Conservation (phyloP, 2,797 vertebrate species). For the Aplochiton taeniatus region DNA sequence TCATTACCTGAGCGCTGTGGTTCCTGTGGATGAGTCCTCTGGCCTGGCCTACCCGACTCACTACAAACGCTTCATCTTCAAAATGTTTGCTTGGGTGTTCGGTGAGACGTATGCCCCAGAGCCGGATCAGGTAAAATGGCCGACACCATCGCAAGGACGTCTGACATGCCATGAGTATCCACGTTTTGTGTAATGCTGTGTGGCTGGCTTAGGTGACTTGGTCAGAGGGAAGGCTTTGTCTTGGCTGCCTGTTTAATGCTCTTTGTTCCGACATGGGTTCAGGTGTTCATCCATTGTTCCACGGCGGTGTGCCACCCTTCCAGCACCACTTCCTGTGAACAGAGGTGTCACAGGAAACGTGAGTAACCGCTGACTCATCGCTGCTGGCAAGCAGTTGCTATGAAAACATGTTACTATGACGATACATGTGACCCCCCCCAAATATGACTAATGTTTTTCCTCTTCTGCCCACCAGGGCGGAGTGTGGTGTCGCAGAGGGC, state of each 20-base stretch:
- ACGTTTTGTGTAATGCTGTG: no score
- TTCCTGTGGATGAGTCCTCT: slow-evolving; percentile 57
- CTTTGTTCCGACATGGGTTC: neutral
- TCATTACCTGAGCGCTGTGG: slow-evolving; percentile 54
- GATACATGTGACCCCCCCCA: no score
- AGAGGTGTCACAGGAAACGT: slow-evolving; percentile 64
- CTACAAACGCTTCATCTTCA: slow-evolving; percentile 70
- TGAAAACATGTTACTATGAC: no score
- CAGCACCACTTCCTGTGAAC: slow-evolving; percentile 55
- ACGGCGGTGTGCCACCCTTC: slow-evolving; percentile 62
- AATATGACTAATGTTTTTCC: neutral
- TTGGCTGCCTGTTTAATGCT: neutral
- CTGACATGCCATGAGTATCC: neutral
- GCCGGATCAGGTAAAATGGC: slow-evolving; percentile 45
- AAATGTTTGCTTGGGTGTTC: slow-evolving; percentile 73
- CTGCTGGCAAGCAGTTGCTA: no score
- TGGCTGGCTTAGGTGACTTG: no score
- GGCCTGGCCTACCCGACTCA: slow-evolving; percentile 61
- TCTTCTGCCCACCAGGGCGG: slow-evolving; percentile 51
- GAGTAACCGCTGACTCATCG: slow-evolving; percentile 34
- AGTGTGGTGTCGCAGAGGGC: slow-evolving; percentile 6
- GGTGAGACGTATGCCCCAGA: slow-evolving; percentile 8
- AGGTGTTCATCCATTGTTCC: slow-evolving; percentile 75
- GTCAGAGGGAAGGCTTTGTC: no score
- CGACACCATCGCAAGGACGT: neutral